A percentile compares a stretch with the other conserved stretches of the same genome.
These are phyloP conservation scores for Paramuricea clavata DNA, from an alignment of 92 coral and sea anemone genomes.

Conservation along the genomic window DNA sequence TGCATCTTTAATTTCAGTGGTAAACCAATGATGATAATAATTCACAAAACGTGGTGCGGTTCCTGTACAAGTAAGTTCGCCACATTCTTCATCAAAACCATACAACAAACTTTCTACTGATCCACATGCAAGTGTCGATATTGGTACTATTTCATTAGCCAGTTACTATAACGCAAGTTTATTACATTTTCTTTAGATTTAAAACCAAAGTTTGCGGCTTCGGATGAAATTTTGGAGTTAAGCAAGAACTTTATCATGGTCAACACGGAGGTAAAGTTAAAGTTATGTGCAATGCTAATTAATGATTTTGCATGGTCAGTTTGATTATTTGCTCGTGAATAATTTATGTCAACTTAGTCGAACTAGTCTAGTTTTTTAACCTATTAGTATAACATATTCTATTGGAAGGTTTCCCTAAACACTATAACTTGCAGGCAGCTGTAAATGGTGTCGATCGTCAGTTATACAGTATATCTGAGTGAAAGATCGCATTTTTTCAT, in stretches of 20 bases:
- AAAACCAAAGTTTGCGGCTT: slow-evolving; percentile 37
- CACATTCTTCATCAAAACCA: not conserved
- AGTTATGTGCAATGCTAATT: not conserved
- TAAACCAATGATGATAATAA: slow-evolving; percentile 30
- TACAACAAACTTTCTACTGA: not conserved
- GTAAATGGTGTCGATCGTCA: too few species aligned
- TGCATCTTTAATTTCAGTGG: slow-evolving; percentile 20
- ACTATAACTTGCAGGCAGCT: too few species aligned
- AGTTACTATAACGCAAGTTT: not conserved
- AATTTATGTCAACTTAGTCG: too few species aligned
- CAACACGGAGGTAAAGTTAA: slow-evolving; percentile 12
- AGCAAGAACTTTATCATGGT: slow-evolving; percentile 38
- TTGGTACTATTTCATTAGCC: too few species aligned
- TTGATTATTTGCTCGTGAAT: too few species aligned
- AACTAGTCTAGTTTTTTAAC: not conserved
- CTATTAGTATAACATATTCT: too few species aligned
- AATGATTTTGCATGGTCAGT: too few species aligned
- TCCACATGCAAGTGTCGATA: too few species aligned
- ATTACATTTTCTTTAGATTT: not conserved
- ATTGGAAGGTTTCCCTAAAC: too few species aligned
- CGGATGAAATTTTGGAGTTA: slow-evolving; percentile 11
- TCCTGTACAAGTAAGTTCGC: slow-evolving; percentile 18
- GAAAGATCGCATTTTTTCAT: too few species aligned
- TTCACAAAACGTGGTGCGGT: slow-evolving; percentile 31
- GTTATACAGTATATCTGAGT: too few species aligned